Evolutionary conservation across 2,888 invertebrate genomes (phyloP), one percentile per base, ranked within the genome.

Genomic region (Eilema sororculum): DNA sequence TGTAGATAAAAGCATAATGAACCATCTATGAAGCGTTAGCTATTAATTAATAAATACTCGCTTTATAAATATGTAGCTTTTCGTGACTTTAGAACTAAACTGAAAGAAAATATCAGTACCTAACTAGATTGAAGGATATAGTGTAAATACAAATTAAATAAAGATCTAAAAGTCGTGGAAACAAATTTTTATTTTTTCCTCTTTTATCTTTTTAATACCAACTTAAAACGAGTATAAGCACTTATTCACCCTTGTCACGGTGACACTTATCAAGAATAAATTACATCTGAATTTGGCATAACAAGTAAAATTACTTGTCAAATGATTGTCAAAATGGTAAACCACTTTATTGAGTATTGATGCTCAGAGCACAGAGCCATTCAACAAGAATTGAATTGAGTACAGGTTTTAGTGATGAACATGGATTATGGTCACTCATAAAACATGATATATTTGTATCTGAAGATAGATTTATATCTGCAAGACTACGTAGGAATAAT

Each of bases 221-320:
- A 52, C n/a, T 52, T 59, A 60, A 76, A n/a, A 52, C 52, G 20
- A 52, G 52, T n/a, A 52, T n/a, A 52, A 52, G 52, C n/a, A 52
- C 52, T 52, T 52, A 52, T 52, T 52, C 52, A 52, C 52, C 52
- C 52, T 52, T 52, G 52, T 52, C 52, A 52, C 52, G 9, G 52
- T 52, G 52, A n/a, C 52, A 52, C n/a, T 52, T 52, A 52, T 52
- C n/a, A 8, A 8, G 52, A 52, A 52, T 52, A 52, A 52, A n/a
- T 52, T 52, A 52, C 52, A 52, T 9, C 9, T 52, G 52, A 52
- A 52, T 52, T 52, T 6, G n/a, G 52, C 52, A 52, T 52, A 9
- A 52, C n/a, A 52, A 52, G 52, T n/a, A 9, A 52, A n/a, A 52
- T n/a, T 5, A 52, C 8, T 52, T 52, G 3, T 1, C 20, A 20